A percentile compares a stretch with the other conserved stretches of the same genome.
phyloP scores from a whole-genome alignment of 2,113 vertebrate genomes.

The Dasyurus viverrinus region DNA sequence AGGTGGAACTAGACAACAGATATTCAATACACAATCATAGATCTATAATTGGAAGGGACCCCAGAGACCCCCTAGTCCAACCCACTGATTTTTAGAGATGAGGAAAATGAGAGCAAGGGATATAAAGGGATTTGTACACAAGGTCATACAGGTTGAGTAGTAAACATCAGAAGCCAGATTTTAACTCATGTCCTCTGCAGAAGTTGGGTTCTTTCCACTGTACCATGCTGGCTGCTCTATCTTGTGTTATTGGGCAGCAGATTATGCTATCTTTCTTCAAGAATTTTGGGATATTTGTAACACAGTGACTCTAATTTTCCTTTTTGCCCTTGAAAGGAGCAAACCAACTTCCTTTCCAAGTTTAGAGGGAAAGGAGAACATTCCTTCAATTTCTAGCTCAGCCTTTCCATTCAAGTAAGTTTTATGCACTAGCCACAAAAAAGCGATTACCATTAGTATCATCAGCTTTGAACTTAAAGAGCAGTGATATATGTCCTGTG shows the following conservation, averaged over 20 bases:
- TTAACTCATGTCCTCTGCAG: background rate
- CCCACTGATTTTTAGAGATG: background rate
- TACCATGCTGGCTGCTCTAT: background rate
- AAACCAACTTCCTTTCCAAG: conserved; percentile 6
- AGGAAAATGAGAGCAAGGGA: background rate
- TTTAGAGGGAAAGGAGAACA: conserved; percentile 21
- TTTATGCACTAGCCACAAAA: conserved; percentile 52
- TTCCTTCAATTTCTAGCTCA: conserved; percentile 22
- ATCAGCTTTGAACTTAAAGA: conserved; percentile 72
- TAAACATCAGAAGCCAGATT: background rate
- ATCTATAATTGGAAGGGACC: background rate
- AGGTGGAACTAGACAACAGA: background rate
- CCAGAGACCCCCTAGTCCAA: background rate
- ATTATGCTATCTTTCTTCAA: background rate
- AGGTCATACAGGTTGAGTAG: background rate
- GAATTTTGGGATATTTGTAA: background rate
- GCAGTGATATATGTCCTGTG: conserved; percentile 77
- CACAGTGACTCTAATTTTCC: background rate
- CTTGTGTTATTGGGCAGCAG: background rate
- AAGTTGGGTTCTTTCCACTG: background rate
- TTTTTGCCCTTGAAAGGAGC: conserved; percentile 8
- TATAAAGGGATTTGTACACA: background rate
- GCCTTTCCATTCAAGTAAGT: background rate
- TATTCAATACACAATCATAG: background rate
- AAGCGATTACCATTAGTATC: conserved; percentile 75